Evolutionary conservation across 2,888 invertebrate genomes (phyloP).

Genomic region (Zaprionus obscuricornis): DNA sequence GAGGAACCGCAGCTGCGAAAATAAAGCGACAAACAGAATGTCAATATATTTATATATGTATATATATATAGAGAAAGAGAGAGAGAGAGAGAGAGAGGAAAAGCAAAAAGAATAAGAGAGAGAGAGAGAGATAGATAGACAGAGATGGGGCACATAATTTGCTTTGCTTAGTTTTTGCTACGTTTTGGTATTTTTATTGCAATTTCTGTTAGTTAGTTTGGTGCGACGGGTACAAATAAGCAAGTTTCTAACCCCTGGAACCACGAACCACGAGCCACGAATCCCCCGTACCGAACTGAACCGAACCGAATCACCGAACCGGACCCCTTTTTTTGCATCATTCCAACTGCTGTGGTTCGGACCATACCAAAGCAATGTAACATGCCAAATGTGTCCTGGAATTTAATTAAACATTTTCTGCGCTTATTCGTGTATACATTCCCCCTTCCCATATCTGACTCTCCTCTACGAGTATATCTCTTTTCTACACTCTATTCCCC

Average conservation of each 20-base stretch:
- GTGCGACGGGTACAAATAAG: conserved; percentile 44
- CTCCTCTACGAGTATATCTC: neutral
- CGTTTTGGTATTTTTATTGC: conserved; percentile 79
- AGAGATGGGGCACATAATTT: conserved; percentile 56
- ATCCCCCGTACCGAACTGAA: no score
- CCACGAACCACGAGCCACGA: no score
- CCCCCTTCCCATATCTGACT: conserved; percentile 4
- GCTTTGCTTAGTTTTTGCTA: conserved; percentile 76
- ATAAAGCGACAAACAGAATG: conserved; percentile 53
- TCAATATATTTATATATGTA: conserved; percentile 60
- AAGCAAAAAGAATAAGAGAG: neutral
- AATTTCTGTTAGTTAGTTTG: conserved; percentile 70
- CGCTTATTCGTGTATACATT: conserved; percentile 73
- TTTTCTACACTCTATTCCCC: neutral
- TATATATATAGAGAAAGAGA: no score
- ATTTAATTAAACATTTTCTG: conserved; percentile 80
- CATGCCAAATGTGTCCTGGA: conserved; percentile 80
- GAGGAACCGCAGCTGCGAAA: conserved; percentile 43
- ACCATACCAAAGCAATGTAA: conserved; percentile 67
- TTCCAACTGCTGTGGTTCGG: conserved; percentile 53
- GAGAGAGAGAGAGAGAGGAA: neutral
- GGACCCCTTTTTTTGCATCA: neutral
- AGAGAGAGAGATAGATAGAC: neutral
- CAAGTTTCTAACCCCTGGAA: neutral
- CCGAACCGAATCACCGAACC: neutral